Evolutionary conservation across 23 tunicate genomes (phyloP), one percentile per base, ranked within the genome.

Genomic region (Ascidia mentula): DNA sequence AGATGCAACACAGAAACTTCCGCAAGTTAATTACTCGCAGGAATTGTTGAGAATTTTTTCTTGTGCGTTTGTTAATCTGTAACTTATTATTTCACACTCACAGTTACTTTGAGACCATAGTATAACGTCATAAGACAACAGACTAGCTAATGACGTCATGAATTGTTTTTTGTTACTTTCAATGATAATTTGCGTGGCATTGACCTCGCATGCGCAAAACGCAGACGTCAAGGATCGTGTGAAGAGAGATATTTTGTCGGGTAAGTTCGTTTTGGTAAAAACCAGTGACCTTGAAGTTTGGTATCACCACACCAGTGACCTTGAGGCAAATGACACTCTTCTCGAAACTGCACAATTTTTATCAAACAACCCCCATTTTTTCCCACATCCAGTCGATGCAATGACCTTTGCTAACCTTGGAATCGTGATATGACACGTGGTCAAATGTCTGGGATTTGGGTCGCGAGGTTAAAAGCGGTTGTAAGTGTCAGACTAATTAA

Each of bases 81-180:
- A n/a, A n/a, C n/a, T n/a, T n/a, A n/a, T n/a, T n/a, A n/a, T n/a
- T n/a, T n/a, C n/a, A n/a, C n/a, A n/a, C n/a, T n/a, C n/a, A n/a
- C n/a, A n/a, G n/a, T n/a, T n/a, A n/a, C n/a, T n/a, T n/a, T n/a
- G n/a, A n/a, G n/a, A n/a, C n/a, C n/a, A n/a, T n/a, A n/a, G n/a
- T n/a, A n/a, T n/a, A n/a, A n/a, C n/a, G n/a, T n/a, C n/a, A n/a
- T n/a, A n/a, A n/a, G n/a, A n/a, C n/a, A n/a, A n/a, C n/a, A n/a
- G n/a, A n/a, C n/a, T n/a, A n/a, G n/a, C n/a, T n/a, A n/a, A 1
- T 53, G 65, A 53, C 65, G 65, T 53, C 65, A 53, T 53, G 65
- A 26, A 53, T 53, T 53, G 65, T 26, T 5, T 53, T 9, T 20
- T 28, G 24, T 26, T 53, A 28, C 65, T 53, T 53, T 3, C 24